phyloP scores from a whole-genome alignment of 64 coral and sea anemone species.

The Anthopleura sola region DNA sequence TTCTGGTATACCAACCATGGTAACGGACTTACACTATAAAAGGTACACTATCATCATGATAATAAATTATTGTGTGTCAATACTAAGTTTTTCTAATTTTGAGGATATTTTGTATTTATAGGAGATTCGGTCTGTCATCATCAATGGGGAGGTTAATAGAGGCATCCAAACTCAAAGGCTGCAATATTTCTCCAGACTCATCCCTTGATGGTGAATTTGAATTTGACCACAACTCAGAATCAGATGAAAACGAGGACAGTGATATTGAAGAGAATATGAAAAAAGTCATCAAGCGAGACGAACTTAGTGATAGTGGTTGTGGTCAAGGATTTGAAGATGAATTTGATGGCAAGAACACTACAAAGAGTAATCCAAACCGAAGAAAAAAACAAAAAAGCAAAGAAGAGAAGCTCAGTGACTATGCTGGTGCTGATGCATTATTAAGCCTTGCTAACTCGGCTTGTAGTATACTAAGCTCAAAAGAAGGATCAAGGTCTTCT shows the following conservation, averaged over 20 bases:
- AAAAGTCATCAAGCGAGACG: constrained; percentile 70
- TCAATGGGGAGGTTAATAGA: constrained; percentile 56
- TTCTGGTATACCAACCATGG: constrained; percentile 71
- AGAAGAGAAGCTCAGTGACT: constrained; percentile 76
- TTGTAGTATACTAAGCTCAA: constrained; percentile 32
- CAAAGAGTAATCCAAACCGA: constrained; percentile 10
- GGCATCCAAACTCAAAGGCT: constrained; percentile 19
- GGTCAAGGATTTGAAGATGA: constrained; percentile 73
- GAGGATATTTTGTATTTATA: not conserved
- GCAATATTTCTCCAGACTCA: constrained; percentile 80
- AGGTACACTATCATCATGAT: not conserved
- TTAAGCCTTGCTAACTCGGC: constrained; percentile 79
- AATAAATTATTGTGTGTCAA: not conserved
- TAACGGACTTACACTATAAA: constrained; percentile 37
- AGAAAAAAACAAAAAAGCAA: constrained; percentile 48
- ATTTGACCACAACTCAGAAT: constrained; percentile 83
- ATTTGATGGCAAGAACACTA: constrained; percentile 42
- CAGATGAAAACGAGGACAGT: constrained; percentile 82
- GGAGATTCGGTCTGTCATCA: constrained; percentile 47
- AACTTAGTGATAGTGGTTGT: constrained; percentile 80
- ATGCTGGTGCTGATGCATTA: constrained; percentile 85
- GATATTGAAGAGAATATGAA: constrained; percentile 89
- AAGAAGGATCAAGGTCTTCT: constrained; percentile 3
- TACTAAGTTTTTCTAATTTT: not conserved
- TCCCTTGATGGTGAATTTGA: constrained; percentile 93